Conservation (phyloP, 35 echinoderm and acorn worm genomes). For the Holothuria glaberrima region DNA sequence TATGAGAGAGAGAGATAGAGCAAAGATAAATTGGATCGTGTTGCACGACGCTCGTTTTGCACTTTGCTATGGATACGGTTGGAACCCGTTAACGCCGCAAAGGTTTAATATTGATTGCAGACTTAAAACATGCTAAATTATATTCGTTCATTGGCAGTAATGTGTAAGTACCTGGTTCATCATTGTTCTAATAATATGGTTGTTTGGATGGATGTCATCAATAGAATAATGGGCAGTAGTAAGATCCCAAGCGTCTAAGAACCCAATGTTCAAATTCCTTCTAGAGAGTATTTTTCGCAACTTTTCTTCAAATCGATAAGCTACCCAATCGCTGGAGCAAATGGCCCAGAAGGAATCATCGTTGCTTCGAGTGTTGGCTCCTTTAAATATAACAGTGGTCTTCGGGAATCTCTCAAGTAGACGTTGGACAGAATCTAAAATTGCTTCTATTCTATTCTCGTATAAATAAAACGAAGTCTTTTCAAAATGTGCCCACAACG, state of each 20-base stretch:
- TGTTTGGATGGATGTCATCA: background rate
- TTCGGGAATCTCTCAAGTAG: background rate
- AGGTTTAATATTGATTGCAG: too few relatives aligned
- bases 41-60: too few relatives aligned
- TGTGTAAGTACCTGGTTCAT: background rate
- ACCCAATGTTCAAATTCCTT: background rate
- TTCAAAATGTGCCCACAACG: conserved; percentile 13
- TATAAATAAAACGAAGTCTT: conserved; percentile 1
- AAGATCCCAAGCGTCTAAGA: conserved; percentile 17
- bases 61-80: too few relatives aligned
- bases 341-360: conserved; percentile 1
- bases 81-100: too few relatives aligned
- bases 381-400: conserved; percentile 3
- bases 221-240: background rate
- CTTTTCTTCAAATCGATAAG: conserved; percentile 1
- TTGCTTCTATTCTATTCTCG: background rate
- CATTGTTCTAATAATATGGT: background rate
- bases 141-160: too few relatives aligned
- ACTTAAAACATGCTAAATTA: too few relatives aligned
- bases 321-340: conserved; percentile 11
- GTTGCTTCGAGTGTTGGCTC: background rate
- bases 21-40: too few relatives aligned
- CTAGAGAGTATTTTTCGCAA: background rate
- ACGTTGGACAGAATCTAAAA: background rate
- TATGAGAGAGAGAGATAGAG: too few relatives aligned